Evolutionary conservation across 1,140 invertebrate genomes (phyloP).

Genomic region (Saxidomus purpurata): DNA sequence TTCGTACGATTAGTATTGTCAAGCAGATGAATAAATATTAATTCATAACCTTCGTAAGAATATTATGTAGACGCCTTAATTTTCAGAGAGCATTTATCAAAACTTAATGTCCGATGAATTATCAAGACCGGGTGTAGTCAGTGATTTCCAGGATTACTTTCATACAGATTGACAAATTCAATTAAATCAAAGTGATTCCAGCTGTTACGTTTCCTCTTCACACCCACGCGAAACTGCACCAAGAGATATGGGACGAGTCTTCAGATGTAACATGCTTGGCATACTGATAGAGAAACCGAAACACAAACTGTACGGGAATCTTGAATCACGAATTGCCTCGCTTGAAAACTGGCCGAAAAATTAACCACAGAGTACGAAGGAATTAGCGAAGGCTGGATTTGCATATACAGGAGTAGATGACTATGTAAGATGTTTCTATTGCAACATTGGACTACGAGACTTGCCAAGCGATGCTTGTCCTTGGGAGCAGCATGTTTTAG

Average conservation of each 20-base stretch:
- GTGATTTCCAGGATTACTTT: too few species aligned
- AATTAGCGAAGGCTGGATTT: conserved; percentile 70
- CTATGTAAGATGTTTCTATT: neutral
- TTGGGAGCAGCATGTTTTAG: conserved; percentile 10
- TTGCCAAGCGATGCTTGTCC: neutral
- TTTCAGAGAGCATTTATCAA: too few species aligned
- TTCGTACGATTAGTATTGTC: too few species aligned
- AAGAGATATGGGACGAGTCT: neutral
- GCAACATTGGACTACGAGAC: neutral
- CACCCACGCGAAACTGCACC: neutral
- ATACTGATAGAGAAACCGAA: neutral
- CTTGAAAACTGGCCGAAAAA: conserved; percentile 15
- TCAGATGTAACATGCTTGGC: neutral
- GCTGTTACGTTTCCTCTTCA: too few species aligned
- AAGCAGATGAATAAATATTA: too few species aligned
- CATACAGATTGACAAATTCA: too few species aligned
- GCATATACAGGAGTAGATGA: conserved; percentile 61
- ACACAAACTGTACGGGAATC: neutral
- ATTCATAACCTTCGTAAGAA: too few species aligned
- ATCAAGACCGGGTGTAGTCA: too few species aligned
- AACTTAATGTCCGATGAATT: too few species aligned
- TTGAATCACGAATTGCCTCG: neutral
- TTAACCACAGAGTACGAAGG: neutral
- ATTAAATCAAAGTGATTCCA: too few species aligned
- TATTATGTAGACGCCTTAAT: too few species aligned